A percentile compares a stretch with the other conserved stretches of the same genome.
phyloP scores from a whole-genome alignment of 2,888 invertebrate species.

The Pyrgus malvae region DNA sequence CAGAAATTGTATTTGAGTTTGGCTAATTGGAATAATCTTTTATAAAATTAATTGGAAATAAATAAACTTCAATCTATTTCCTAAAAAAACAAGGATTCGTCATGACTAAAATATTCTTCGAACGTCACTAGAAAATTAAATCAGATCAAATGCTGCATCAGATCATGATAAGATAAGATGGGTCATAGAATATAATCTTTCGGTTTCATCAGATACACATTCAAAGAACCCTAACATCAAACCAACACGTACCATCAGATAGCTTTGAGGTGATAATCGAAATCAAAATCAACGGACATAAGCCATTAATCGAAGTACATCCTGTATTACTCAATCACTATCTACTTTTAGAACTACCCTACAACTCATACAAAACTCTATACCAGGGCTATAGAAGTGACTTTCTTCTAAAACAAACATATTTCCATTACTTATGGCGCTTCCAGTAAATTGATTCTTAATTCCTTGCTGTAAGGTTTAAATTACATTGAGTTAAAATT shows the following conservation, averaged over 20 bases:
- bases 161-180: too few relatives aligned
- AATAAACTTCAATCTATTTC: too few relatives aligned
- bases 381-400: neutral
- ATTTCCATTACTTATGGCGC: neutral
- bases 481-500: neutral
- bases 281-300: constrained; percentile 23
- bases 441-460: neutral
- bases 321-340: constrained; percentile 26
- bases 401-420: neutral
- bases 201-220: too few relatives aligned
- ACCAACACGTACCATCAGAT: neutral
- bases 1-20: too few relatives aligned
- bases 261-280: constrained; percentile 1
- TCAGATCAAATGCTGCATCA: too few relatives aligned
- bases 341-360: neutral
- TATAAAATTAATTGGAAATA: too few relatives aligned
- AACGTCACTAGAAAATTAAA: too few relatives aligned
- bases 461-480: neutral
- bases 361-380: constrained; percentile 15
- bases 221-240: neutral
- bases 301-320: constrained; percentile 24
- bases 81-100: too few relatives aligned
- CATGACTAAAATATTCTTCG: too few relatives aligned
- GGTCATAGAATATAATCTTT: too few relatives aligned
- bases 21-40: too few relatives aligned